These are phyloP conservation scores for Hermaeophaga mercurialis DNA, from an alignment of 2,888 invertebrate genomes.

Conservation along the genomic window DNA sequence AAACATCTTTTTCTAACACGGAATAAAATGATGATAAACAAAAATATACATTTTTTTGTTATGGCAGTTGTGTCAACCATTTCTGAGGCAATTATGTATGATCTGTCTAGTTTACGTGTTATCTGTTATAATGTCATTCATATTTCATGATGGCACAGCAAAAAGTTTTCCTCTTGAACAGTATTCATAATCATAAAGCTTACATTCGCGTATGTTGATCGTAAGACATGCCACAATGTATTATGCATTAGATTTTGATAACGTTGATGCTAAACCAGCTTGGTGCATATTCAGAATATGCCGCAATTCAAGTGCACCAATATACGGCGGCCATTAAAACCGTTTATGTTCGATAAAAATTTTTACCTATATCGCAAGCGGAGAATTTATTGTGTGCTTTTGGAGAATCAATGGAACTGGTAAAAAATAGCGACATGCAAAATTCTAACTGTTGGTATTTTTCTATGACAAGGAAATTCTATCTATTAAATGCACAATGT, in stretches of 20 bases:
- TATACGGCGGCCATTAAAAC: constrained; percentile 13
- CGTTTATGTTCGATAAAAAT: constrained; percentile 17
- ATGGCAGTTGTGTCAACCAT: too few relatives aligned
- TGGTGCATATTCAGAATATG: constrained; percentile 13
- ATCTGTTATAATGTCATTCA: too few relatives aligned
- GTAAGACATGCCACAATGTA: constrained; percentile 10
- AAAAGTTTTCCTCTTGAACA: not conserved
- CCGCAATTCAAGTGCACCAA: constrained; percentile 12
- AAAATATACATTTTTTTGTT: too few relatives aligned
- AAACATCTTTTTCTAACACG: too few relatives aligned
- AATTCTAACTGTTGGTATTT: not conserved
- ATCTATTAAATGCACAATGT: constrained; percentile 3
- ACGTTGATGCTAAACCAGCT: constrained; percentile 12
- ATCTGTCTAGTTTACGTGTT: too few relatives aligned
- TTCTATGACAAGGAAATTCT: not conserved
- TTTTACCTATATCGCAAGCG: constrained; percentile 7
- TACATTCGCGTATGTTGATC: constrained; percentile 4
- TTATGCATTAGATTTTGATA: constrained; percentile 17
- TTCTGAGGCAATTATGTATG: too few relatives aligned
- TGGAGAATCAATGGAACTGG: constrained; percentile 6
- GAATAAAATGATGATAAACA: too few relatives aligned
- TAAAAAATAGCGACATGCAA: constrained; percentile 2
- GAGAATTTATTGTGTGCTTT: constrained; percentile 10
- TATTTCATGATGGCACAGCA: not conserved
- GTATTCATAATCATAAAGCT: constrained; percentile 14